phyloP scores from a whole-genome alignment of 2,113 vertebrate species.

The Eubucco bourcierii region DNA sequence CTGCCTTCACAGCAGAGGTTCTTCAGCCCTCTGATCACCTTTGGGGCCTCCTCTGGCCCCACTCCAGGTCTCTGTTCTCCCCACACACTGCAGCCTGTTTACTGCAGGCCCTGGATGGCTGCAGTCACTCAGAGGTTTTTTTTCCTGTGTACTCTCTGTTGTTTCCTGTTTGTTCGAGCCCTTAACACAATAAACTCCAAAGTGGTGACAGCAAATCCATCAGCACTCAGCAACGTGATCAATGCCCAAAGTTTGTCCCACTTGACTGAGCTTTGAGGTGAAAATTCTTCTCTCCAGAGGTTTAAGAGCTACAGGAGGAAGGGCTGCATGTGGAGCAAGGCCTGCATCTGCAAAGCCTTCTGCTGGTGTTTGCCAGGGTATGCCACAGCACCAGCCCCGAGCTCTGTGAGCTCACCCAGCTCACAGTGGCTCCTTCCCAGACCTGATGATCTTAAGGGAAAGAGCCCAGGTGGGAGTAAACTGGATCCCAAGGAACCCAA shows the following conservation, averaged over 20 bases:
- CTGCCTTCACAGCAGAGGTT: too few relatives aligned
- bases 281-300: accelerated
- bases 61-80: too few relatives aligned
- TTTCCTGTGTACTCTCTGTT: too few relatives aligned
- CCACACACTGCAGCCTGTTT: too few relatives aligned
- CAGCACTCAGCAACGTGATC: background rate
- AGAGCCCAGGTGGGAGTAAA: accelerated
- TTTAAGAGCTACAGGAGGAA: background rate
- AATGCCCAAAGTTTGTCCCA: accelerated
- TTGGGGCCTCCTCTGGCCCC: too few relatives aligned
- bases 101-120: too few relatives aligned
- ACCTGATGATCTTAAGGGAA: accelerated
- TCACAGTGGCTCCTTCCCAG: background rate
- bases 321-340: background rate
- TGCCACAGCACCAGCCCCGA: accelerated
- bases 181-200: background rate
- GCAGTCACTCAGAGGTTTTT: too few relatives aligned
- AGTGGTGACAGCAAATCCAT: background rate
- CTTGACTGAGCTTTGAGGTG: background rate
- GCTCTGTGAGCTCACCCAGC: accelerated
- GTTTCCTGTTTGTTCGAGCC: background rate
- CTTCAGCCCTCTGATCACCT: too few relatives aligned
- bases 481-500: accelerated
- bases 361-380: accelerated
- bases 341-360: background rate